Evolutionary conservation across 2,113 vertebrate genomes (phyloP), one percentile per base, ranked within the genome.

Genomic region (Clarias magur): DNA sequence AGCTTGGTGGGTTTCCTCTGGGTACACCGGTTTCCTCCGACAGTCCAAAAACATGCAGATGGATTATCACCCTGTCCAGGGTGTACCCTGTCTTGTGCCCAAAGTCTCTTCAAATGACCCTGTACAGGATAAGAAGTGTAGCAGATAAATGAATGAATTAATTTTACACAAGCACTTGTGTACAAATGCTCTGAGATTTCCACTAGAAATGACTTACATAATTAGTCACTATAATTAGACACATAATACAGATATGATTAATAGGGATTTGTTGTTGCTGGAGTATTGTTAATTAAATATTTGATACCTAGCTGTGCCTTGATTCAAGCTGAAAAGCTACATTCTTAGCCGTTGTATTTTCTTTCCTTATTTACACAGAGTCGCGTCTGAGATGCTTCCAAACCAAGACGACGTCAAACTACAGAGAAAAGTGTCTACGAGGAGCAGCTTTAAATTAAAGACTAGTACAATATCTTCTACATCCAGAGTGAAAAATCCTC

Each of bases 401-500:
- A 56, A 17, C 34, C 62, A 34, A 11, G 56, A 83, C 54, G 54
- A 59, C 13, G 23, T 60, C 27, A 82, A 17, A 67, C 11, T 25
- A 4, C 75, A 65, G n/a, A 42, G 57, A 38, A 42, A 54, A 9
- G 19, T 2, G 8, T 48, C 56, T 8, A 80, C 79, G 2, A 82
- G 15, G 25, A 85, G n/a, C 12, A 60, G 63, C 12, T 78, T 85
- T n/a, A 42, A 27, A 87, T 70, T 80, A 76, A 87, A 17, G 78
- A 60, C 11, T 48, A 80, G 75, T 80, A 53, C 0, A 80, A 85
- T 48, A 16, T 65, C 48, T 15, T 3, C 65, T 90, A 38, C 19
- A 62, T 85, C n/a, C 25, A 19, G 34, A 48, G 27, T 60, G 56
- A 84, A 73, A 59, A 56, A 56, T 27, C 27, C 6, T 10, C 25